Percentiles rank a stretch among this genome's conserved stretches.
These are phyloP conservation scores for Phortica magna DNA, from an alignment of 2,888 invertebrate species.

Conservation along the genomic window DNA sequence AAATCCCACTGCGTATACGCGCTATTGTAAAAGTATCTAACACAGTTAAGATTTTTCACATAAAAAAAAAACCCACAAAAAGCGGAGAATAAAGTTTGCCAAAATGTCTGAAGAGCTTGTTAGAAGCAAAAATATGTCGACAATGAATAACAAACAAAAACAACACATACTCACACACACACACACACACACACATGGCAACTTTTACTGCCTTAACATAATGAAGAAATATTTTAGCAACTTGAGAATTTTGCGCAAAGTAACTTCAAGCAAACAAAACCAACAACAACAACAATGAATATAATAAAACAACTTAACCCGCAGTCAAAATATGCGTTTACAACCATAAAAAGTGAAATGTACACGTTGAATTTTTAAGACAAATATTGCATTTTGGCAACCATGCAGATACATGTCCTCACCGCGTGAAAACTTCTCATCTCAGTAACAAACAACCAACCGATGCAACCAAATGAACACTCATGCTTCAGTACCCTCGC, in stretches of 20 bases:
- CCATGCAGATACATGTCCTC: neutral
- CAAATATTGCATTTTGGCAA: neutral
- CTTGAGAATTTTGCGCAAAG: conserved; percentile 1
- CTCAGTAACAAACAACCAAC: too few relatives aligned
- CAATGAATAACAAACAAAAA: neutral
- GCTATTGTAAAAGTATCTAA: neutral
- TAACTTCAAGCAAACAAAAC: neutral
- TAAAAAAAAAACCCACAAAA: conserved; percentile 22
- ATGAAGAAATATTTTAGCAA: neutral
- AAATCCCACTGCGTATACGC: conserved; percentile 40
- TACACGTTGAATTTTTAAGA: conserved; percentile 10
- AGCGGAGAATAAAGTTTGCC: neutral
- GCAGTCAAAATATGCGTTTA: neutral
- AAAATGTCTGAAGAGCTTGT: neutral
- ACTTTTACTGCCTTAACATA: conserved; percentile 22
- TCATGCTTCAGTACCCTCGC: neutral
- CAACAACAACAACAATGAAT: neutral
- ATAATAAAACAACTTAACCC: conserved; percentile 3
- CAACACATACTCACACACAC: neutral
- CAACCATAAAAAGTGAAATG: conserved; percentile 22
- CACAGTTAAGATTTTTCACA: conserved; percentile 30
- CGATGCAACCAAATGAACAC: too few relatives aligned
- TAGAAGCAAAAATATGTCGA: conserved; percentile 1
- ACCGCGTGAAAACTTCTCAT: neutral
- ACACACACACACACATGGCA: neutral